Evolutionary conservation across 2,888 invertebrate genomes (phyloP), one percentile per base, ranked within the genome.

Genomic region (Caenorhabditis angaria): DNA sequence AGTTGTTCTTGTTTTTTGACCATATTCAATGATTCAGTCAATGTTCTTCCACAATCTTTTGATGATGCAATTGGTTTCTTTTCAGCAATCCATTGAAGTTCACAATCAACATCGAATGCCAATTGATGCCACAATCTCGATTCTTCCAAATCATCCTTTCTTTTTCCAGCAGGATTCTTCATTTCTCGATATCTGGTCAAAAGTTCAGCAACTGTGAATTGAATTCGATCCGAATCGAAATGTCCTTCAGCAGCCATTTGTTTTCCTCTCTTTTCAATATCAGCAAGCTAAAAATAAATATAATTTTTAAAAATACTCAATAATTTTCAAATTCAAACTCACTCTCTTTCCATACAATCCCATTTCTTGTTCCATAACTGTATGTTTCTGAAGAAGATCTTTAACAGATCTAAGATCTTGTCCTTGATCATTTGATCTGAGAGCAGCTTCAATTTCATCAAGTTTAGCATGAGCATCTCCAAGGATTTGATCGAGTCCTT

Each of bases 11-110:
- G 96, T 88, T 96, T 96, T 90, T 96, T 97, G 87, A 93, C 91
- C 68, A 94, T 91, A 20, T 93, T 94, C 88, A 96, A 94, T 0
- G 95, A 95, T 84, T 95, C 95, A 85, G 94, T 93, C 50, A 97
- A 90, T 88, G 94, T 95, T 62, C 92, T 92, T 0, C 95, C 94
- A 27, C 93, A 89, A 29, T 89, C 89, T 41, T 87, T 86, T 0
- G 94, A 93, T 0, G 92, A 90, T 0, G 94, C 95, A 0, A 92
- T 91, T 0, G 94, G 93, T 78, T 92, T 88, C 78, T 81, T 94
- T 88, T 97, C 97, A 48, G 92, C 92, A 77, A 97, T 93, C 97
- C 97, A 99, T 87, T 94, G 94, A 83, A 94, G 90, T 88, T 99
- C 97, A 0, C 93, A 92, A 57, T 94, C 93, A 56, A 96, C 91